Conservation (phyloP, 2,797 vertebrate genomes). For the Poeciliopsis gracilis region DNA sequence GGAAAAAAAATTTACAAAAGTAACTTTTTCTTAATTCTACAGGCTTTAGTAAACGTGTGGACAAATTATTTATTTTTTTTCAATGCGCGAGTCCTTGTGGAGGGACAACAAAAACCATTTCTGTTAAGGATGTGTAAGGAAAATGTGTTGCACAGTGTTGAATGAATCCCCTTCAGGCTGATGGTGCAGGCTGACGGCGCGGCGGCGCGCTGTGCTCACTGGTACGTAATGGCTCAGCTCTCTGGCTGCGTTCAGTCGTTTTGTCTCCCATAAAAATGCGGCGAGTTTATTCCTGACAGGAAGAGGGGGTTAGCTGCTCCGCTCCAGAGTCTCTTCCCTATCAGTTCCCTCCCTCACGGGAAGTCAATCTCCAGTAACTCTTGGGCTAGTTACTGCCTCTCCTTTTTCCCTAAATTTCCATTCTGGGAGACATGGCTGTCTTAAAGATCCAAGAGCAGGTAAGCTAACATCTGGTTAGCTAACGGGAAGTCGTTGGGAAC, state of each 20-base stretch:
- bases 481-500: background rate
- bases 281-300: slow-evolving; percentile 43
- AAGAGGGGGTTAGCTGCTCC: slow-evolving; percentile 42
- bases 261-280: slow-evolving; percentile 12
- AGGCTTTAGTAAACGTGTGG: background rate
- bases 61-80: too few relatives aligned
- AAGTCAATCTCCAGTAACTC: slow-evolving; percentile 41
- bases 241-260: background rate
- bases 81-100: background rate
- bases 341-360: slow-evolving; percentile 8
- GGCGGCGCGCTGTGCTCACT: background rate
- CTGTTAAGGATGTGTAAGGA: background rate
- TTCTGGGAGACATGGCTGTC: slow-evolving; percentile 60
- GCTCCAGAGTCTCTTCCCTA: slow-evolving; percentile 15
- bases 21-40: background rate
- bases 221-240: background rate
- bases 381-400: slow-evolving; percentile 34
- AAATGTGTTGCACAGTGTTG: background rate
- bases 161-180: background rate
- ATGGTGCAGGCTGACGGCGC: background rate
- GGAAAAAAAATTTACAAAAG: background rate
- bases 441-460: slow-evolving; percentile 75
- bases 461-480: slow-evolving; percentile 23
- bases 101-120: background rate
- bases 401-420: background rate